Evolutionary conservation across 30 jellyfish, hydroid and myxozoan species (phyloP), one percentile per base, ranked within the genome.

Genomic region (Aurelia aurita complex sp. Pacific): DNA sequence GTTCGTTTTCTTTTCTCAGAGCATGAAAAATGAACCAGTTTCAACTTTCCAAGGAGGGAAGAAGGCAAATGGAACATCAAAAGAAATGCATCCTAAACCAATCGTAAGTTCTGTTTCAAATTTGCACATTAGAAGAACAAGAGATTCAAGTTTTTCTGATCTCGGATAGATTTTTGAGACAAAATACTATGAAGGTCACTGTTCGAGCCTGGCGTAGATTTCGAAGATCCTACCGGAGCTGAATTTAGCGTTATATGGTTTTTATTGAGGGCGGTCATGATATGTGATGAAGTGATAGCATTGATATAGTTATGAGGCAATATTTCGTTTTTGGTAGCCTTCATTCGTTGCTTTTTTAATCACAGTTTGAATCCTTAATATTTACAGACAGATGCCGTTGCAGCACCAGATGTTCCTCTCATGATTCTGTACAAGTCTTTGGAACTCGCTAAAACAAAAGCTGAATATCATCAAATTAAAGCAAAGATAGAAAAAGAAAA

Each of bases 301-400:
- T 46, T 13, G 57, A 0, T 46, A 46, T 46, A 46, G 2, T 46
- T 7, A 4, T 1, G 8, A 5, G 57, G 14, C 57, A 46, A 46
- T 46, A 46, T 46, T 46, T 46, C 57, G 14, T 46, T 46, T 14
- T 46, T 46, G 1, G 57, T 9, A 46, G 57, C 57, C 57, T 46
- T 46, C 57, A 0, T 6, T 46, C 8, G 0, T 46, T 46, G 11
- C 12, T 46, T 46, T 13, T 46, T 13, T 46, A 4, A 46, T 46
- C 57, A 9, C 57, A 46, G 14, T 9, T 6, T 46, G 14, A 46
- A 46, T 10, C 42, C 29, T 60, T 18, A 3, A 34, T 8, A 19
- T 36, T 35, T 8, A 0, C 87, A 94, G 98, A 73, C 91, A 55
- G 99, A 94, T 85, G 99, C 99, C 5, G 96, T 94, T 8, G 97